phyloP scores from a whole-genome alignment of 2,888 invertebrate genomes.

The Tachina grossa region DNA sequence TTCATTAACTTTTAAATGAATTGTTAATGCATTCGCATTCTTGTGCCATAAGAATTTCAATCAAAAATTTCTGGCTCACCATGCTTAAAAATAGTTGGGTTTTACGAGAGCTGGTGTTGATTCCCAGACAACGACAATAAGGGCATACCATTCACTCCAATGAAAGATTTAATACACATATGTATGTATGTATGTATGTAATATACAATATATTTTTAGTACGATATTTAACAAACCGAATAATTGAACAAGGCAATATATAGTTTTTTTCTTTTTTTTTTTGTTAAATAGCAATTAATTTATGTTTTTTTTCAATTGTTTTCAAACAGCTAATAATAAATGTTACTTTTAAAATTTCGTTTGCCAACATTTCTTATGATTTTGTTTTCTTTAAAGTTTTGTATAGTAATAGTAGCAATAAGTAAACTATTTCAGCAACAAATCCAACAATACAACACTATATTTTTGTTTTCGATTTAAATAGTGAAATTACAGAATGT shows the following conservation, averaged over 20 bases:
- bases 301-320: background rate
- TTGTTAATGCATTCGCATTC: no score
- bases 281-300: slow-evolving; percentile 8
- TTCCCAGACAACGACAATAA: no score
- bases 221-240: slow-evolving; percentile 21
- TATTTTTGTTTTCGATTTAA: slow-evolving; percentile 29
- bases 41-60: no score
- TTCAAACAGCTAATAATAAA: slow-evolving; percentile 16
- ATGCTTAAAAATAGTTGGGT: no score
- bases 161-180: no score
- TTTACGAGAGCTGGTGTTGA: no score
- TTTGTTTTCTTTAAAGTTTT: slow-evolving; percentile 33
- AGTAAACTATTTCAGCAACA: slow-evolving; percentile 70
- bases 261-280: no score
- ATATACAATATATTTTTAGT: background rate
- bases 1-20: no score
- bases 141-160: no score
- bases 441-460: slow-evolving; percentile 68
- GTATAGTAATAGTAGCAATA: slow-evolving; percentile 46
- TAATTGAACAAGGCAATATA: slow-evolving; percentile 9
- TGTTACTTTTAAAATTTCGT: background rate
- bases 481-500: slow-evolving; percentile 46
- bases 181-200: no score
- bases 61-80: no score
- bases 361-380: slow-evolving; percentile 19